A percentile compares a stretch with the other conserved stretches of the same genome.
phyloP scores from a whole-genome alignment of 2,113 vertebrate genomes.

The Lanius collurio region DNA sequence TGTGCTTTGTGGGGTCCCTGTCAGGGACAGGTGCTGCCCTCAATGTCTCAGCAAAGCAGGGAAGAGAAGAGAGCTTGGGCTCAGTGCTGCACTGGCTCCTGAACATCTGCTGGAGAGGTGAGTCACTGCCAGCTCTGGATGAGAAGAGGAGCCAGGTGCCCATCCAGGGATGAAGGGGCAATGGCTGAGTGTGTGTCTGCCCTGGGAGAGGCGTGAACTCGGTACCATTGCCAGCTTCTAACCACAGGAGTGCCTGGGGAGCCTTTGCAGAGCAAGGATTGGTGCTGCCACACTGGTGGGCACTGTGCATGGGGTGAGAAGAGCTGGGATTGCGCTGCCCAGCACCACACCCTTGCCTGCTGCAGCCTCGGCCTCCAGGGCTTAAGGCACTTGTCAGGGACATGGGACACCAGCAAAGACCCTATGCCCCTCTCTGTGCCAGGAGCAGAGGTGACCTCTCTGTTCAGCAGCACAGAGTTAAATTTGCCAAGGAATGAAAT shows the following conservation, averaged over 20 bases:
- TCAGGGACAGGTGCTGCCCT: background rate
- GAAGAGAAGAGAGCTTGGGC: background rate
- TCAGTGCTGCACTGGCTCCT: background rate
- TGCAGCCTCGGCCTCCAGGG: background rate
- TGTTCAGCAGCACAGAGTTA: background rate
- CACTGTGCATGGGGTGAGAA: rapidly evolving
- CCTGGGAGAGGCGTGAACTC: background rate
- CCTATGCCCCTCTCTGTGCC: background rate
- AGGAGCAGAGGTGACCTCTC: background rate
- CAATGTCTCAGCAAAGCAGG: background rate
- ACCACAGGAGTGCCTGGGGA: background rate
- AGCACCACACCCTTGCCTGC: background rate
- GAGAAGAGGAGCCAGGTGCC: background rate
- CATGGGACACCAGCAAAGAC: background rate
- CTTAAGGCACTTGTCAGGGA: background rate
- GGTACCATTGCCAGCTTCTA: rapidly evolving
- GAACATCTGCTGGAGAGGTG: background rate
- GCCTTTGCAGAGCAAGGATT: background rate
- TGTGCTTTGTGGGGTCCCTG: background rate
- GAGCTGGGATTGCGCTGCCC: background rate
- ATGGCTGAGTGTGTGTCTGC: background rate
- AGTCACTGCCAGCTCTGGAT: background rate
- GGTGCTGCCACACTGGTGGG: rapidly evolving
- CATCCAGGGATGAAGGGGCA: background rate
- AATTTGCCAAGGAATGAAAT: background rate